These are phyloP conservation scores for Psittacula cyanocephala DNA, from an alignment of 2,113 vertebrate species.

Conservation along the genomic window DNA sequence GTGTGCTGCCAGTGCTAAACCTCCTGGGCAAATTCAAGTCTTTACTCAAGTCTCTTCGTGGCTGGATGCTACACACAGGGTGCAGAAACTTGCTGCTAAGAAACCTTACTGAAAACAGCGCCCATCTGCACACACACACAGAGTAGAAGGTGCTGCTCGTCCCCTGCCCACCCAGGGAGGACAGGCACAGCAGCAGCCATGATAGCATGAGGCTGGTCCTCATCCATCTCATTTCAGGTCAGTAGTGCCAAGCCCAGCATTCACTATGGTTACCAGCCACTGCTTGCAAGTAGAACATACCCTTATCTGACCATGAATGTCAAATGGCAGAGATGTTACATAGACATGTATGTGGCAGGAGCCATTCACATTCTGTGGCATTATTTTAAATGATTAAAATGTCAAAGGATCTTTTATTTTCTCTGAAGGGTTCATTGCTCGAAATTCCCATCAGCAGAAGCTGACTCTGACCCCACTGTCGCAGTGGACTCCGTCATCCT, in stretches of 20 bases:
- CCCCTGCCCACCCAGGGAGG: rapidly evolving
- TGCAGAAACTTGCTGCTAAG: background rate
- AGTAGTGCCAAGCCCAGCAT: rapidly evolving
- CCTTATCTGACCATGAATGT: background rate
- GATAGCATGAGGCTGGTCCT: background rate
- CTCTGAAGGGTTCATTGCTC: background rate
- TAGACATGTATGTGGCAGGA: background rate
- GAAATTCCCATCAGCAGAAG: background rate
- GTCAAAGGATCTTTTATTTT: background rate
- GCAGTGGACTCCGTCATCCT: background rate
- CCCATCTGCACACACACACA: background rate
- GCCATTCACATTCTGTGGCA: background rate
- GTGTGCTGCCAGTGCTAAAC: rapidly evolving
- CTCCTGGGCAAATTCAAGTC: background rate
- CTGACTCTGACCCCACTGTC: background rate
- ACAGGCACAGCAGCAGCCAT: background rate
- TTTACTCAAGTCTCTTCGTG: background rate
- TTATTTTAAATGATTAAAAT: slow-evolving; percentile 12
- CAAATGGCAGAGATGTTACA: background rate
- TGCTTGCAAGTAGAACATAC: background rate
- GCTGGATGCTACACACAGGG: background rate
- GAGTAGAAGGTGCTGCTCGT: background rate
- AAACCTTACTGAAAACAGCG: background rate
- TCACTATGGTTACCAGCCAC: background rate
- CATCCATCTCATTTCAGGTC: background rate